phyloP scores from a whole-genome alignment of 1,140 invertebrate genomes.

The Penaeus vannamei region DNA sequence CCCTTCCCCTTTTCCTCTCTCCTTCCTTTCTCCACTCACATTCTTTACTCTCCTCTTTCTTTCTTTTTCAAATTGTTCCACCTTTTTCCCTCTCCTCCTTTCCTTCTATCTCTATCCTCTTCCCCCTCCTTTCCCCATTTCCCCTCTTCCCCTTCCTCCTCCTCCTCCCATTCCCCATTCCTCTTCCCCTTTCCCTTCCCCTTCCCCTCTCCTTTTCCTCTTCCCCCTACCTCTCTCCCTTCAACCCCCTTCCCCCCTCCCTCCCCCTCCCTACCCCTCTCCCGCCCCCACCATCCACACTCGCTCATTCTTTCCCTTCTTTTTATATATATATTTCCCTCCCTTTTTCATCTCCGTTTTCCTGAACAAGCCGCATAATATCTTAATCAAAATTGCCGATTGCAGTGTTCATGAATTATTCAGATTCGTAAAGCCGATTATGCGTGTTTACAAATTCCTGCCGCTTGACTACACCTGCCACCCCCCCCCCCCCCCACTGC shows the following conservation, averaged over 20 bases:
- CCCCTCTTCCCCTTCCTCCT: too few species aligned
- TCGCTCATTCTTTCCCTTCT: neutral
- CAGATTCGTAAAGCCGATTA: slow-evolving; percentile 58
- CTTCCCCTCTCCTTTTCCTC: too few species aligned
- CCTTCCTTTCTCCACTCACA: neutral
- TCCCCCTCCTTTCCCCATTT: too few species aligned
- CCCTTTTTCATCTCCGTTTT: neutral
- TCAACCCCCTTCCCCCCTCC: neutral
- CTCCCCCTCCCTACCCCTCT: neutral
- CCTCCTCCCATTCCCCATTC: too few species aligned
- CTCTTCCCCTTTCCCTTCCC: too few species aligned
- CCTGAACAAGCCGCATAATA: slow-evolving; percentile 50
- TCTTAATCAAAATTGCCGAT: slow-evolving; percentile 62
- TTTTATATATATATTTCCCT: neutral
- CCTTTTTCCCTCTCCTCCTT: neutral
- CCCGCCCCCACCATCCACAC: neutral
- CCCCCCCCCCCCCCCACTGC: neutral
- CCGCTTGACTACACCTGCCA: slow-evolving; percentile 17
- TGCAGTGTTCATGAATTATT: slow-evolving; percentile 55
- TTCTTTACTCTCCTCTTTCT: neutral
- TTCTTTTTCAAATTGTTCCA: neutral
- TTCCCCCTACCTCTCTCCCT: neutral
- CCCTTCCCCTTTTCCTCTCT: neutral
- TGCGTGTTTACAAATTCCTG: slow-evolving; percentile 49
- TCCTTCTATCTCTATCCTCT: neutral